Evolutionary conservation across 2,888 invertebrate species (phyloP).

Genomic region (Platycnemis pennipes): DNA sequence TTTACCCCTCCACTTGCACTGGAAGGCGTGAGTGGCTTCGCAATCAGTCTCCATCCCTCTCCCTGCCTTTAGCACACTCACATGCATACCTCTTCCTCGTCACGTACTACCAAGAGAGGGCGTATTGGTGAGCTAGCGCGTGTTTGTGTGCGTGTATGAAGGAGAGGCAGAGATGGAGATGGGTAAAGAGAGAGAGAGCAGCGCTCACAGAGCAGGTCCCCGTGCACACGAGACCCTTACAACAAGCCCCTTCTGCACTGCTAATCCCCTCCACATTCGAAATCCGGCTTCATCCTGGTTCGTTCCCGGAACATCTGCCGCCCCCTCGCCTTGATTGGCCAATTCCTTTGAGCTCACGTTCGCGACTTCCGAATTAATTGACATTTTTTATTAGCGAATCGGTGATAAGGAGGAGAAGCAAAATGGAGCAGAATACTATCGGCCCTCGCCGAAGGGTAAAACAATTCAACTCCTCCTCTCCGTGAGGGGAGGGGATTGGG

Average conservation of each 20-base stretch:
- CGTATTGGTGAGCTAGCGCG: no score
- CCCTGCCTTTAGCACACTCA: no score
- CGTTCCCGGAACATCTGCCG: not conserved
- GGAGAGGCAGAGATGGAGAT: not conserved
- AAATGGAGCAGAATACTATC: slow-evolving; percentile 26
- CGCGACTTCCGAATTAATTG: slow-evolving; percentile 21
- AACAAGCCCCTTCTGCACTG: not conserved
- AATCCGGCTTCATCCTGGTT: not conserved
- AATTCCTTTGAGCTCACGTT: slow-evolving; percentile 51
- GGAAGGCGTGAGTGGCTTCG: not conserved
- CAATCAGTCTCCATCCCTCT: not conserved
- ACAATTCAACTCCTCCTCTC: no score
- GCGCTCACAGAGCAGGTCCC: not conserved
- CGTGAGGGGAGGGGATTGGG: not conserved
- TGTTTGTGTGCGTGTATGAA: not conserved
- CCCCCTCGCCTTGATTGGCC: slow-evolving; percentile 25
- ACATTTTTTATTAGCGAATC: slow-evolving; percentile 42
- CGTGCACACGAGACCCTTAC: not conserved
- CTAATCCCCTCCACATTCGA: not conserved
- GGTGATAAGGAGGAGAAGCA: slow-evolving; percentile 38
- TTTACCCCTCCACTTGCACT: not conserved
- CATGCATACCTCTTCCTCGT: no score
- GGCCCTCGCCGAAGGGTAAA: not conserved
- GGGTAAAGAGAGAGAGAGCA: not conserved
- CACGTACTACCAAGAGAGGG: no score